Conservation (phyloP, 2,797 vertebrate genomes). For the Gouania willdenowi region DNA sequence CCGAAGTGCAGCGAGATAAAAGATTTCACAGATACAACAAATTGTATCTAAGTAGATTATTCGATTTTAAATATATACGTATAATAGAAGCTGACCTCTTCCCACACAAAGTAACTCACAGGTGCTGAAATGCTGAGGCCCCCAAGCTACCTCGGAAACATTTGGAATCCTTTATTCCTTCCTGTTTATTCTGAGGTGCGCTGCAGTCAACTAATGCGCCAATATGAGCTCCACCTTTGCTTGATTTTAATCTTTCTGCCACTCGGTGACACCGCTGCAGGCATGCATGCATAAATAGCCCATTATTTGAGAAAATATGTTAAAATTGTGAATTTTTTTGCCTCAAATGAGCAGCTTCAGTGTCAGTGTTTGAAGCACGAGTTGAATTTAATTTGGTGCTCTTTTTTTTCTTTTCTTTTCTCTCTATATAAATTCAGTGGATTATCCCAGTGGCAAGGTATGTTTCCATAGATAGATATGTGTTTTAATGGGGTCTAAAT, state of each 20-base stretch:
- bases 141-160: not conserved
- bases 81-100: not conserved
- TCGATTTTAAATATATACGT: not conserved
- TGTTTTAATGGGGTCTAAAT: too few species aligned
- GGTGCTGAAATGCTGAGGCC: not conserved
- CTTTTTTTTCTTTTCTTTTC: too few species aligned
- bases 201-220: too few species aligned
- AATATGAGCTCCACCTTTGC: not conserved
- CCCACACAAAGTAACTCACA: slow-evolving; percentile 3
- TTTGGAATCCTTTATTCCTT: not conserved
- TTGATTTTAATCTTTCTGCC: not conserved
- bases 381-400: too few species aligned
- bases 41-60: slow-evolving; percentile 5
- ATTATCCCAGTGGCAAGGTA: too few species aligned
- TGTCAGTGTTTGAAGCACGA: too few species aligned
- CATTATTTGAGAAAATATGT: not conserved
- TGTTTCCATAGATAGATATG: too few species aligned
- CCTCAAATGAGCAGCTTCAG: too few species aligned
- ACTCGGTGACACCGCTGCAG: not conserved
- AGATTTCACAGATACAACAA: slow-evolving; percentile 2
- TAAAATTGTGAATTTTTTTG: not conserved
- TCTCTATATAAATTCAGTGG: too few species aligned
- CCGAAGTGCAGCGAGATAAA: slow-evolving; percentile 16
- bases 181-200: not conserved
- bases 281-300: not conserved